A percentile compares a stretch with the other conserved stretches of the same genome.
Evolutionary conservation across 2,797 vertebrate genomes (phyloP).

Genomic region (Arctocebus calabarensis): DNA sequence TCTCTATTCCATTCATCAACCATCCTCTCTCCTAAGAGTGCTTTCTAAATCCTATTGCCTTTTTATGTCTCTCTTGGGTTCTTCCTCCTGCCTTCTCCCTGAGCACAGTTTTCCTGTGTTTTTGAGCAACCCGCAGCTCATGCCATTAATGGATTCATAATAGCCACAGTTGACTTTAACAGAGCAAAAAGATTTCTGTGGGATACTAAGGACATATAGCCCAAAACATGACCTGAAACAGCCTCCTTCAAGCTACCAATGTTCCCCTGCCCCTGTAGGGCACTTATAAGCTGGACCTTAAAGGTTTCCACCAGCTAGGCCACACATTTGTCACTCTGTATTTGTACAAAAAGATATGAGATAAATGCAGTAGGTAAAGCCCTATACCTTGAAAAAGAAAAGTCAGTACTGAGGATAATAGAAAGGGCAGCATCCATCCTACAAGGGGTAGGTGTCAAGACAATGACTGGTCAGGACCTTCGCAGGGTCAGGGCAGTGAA

Average conservation of each 20-base stretch:
- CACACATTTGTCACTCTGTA: background rate
- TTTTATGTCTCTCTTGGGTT: slow-evolving; percentile 71
- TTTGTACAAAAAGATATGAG: background rate
- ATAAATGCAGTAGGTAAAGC: background rate
- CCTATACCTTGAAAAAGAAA: background rate
- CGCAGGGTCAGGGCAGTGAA: rapidly evolving
- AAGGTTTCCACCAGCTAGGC: background rate
- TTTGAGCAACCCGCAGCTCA: slow-evolving; percentile 32
- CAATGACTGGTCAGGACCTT: background rate
- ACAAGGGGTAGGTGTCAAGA: rapidly evolving
- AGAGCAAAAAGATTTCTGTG: background rate
- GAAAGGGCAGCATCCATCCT: background rate
- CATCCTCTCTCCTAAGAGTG: slow-evolving; percentile 29
- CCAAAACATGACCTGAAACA: background rate
- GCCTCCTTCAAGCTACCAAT: background rate
- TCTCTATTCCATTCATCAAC: background rate
- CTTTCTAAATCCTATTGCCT: slow-evolving; percentile 69
- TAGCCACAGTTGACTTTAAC: slow-evolving; percentile 29
- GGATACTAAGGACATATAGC: background rate
- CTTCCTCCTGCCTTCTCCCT: slow-evolving; percentile 56
- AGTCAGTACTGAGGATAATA: background rate
- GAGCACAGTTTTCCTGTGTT: slow-evolving; percentile 29
- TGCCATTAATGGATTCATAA: slow-evolving; percentile 53
- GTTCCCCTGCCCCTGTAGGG: background rate
- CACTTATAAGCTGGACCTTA: background rate